phyloP scores from a whole-genome alignment of 1,140 invertebrate genomes.

The Xylocopa sonorina region DNA sequence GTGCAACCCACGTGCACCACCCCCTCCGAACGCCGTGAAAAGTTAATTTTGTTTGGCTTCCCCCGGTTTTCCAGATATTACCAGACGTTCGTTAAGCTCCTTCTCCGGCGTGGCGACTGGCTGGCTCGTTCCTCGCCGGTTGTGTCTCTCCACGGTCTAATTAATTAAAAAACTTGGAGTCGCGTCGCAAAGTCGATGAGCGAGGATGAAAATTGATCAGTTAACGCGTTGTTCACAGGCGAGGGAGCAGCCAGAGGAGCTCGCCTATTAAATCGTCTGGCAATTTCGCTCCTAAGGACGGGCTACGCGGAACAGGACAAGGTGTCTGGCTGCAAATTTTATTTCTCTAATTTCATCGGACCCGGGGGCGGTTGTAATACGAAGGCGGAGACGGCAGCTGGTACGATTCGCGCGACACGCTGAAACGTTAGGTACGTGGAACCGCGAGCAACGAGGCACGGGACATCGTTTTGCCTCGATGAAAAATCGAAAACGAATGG shows the following conservation, averaged over 20 bases:
- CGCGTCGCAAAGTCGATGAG: conserved; percentile 17
- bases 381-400: conserved; percentile 25
- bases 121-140: background rate
- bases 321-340: conserved; percentile 8
- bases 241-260: background rate
- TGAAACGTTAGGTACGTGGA: background rate
- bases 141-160: conserved; percentile 19
- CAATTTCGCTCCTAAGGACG: background rate
- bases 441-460: background rate
- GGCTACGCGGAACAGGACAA: background rate
- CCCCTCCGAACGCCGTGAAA: conserved; percentile 10
- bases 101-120: background rate
- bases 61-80: conserved; percentile 24
- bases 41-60: conserved; percentile 54
- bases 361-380: background rate
- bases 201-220: conserved; percentile 40
- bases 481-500: conserved; percentile 22
- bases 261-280: background rate
- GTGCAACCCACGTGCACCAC: conserved; percentile 10
- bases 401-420: conserved; percentile 1
- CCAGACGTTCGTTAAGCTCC: conserved; percentile 34
- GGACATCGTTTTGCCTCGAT: background rate
- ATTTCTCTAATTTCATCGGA: conserved; percentile 33
- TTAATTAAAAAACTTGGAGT: conserved; percentile 43
- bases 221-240: conserved; percentile 11